phyloP scores from a whole-genome alignment of 2,888 invertebrate species.

The Hyposoter dolosus region DNA sequence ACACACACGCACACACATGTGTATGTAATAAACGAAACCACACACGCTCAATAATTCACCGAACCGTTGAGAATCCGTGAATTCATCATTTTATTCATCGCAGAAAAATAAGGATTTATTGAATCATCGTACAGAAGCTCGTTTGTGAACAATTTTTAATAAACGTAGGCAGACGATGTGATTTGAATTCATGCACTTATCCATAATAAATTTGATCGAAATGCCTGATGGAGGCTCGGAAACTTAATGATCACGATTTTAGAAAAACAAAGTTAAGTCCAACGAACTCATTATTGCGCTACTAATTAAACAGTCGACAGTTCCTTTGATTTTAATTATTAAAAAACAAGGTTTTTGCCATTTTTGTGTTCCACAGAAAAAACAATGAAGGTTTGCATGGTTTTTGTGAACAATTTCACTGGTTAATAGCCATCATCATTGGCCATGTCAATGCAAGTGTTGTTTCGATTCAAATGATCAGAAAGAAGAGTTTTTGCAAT shows the following conservation, averaged over 20 bases:
- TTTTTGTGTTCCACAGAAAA: no score
- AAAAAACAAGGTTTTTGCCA: no score
- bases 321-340: no score
- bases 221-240: neutral
- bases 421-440: no score
- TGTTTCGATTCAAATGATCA: no score
- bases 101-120: constrained; percentile 73
- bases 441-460: no score
- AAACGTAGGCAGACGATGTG: neutral
- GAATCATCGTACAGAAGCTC: constrained; percentile 72
- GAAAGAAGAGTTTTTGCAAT: no score
- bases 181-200: neutral
- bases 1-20: neutral
- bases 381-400: no score
- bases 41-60: constrained; percentile 59
- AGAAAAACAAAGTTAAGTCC: neutral
- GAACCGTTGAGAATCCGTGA: constrained; percentile 46
- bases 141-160: neutral
- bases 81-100: constrained; percentile 23
- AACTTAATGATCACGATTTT: neutral
- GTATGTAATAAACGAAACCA: constrained; percentile 24
- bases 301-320: no score
- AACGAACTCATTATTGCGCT: neutral
- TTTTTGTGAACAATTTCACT: no score
- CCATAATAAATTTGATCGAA: neutral